Evolutionary conservation across 2,797 vertebrate genomes (phyloP), one percentile per base, ranked within the genome.

Genomic region (Picus viridis): DNA sequence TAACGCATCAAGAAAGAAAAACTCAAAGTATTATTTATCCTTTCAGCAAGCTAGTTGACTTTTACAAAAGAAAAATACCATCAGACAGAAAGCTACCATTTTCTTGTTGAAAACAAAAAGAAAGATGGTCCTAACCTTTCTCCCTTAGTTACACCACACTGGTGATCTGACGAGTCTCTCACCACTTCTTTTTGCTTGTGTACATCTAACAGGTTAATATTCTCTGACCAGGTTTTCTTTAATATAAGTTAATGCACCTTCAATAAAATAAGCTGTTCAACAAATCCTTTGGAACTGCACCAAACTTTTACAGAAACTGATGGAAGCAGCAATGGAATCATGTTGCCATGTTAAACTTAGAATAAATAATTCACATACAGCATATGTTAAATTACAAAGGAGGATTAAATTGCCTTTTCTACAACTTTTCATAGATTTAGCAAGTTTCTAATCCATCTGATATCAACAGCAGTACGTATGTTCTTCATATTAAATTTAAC

Each of bases 321-420:
- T 95, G 93, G 96, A 97, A 97, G 95, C 93, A 96, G 94, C 96
- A 97, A 97, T 86, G 93, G 96, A 97, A 96, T 96, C 86, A 83
- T 95, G 96, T 97, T 97, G 96, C 96, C 86, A 82, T 95, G 96
- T 97, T 97, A 96, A 95, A 96, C 72, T 90, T 82, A 91, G 89
- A 98, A 98, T 98, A 98, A 98, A 97, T 97, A 98, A 98, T 96
- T 97, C 95, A 97, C 96, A 95, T 95, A 95, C 88, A 95, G 97
- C 96, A 95, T 57, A 96, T 88, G 95, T 97, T 97, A 97, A 97
- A 96, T 94, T 96, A 97, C 88, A 88, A 94, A 95, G 94, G 78
- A 97, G 94, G 91, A 95, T 96, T 97, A 97, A 96, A 94, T 83
- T 87, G 92, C 92, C 92, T 94, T 95, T 94, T 93, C 95, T 97